phyloP scores from a whole-genome alignment of 2,888 invertebrate species.

The Diaperis boleti region DNA sequence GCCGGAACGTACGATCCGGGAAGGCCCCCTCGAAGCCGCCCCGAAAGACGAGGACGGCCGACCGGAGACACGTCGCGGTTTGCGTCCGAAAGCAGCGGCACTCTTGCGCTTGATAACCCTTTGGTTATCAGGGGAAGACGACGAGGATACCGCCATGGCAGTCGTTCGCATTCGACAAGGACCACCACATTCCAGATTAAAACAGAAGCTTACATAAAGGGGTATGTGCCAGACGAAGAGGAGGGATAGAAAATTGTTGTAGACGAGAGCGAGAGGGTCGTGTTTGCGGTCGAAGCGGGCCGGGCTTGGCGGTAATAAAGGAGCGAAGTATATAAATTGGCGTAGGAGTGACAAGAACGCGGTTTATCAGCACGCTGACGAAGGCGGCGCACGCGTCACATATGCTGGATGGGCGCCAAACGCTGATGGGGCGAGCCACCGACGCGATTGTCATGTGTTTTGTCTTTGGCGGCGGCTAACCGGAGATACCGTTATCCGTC shows the following conservation, averaged over 20 bases:
- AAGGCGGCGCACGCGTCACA: constrained; percentile 64
- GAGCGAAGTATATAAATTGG: constrained; percentile 76
- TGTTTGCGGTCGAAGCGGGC: constrained; percentile 78
- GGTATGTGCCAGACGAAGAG: constrained; percentile 63
- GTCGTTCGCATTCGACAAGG: constrained; percentile 23
- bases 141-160: constrained; percentile 48
- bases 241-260: constrained; percentile 54
- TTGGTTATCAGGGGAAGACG: constrained; percentile 65
- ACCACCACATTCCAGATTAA: constrained; percentile 63
- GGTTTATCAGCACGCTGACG: constrained; percentile 57
- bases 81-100: constrained; percentile 60
- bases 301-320: constrained; percentile 77
- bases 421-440: constrained; percentile 42
- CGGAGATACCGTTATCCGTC: constrained; percentile 65
- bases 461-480: constrained; percentile 61
- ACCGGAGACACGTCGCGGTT: constrained; percentile 58
- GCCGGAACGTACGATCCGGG: constrained; percentile 52
- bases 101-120: constrained; percentile 67
- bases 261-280: constrained; percentile 70
- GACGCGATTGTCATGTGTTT: constrained; percentile 60
- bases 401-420: constrained; percentile 56
- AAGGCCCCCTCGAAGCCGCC: constrained; percentile 34
- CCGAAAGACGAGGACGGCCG: constrained; percentile 50
- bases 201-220: constrained; percentile 66
- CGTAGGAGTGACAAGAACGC: constrained; percentile 66